These are phyloP conservation scores for Thyatira batis DNA, from an alignment of 2,888 invertebrate genomes.

Conservation along the genomic window DNA sequence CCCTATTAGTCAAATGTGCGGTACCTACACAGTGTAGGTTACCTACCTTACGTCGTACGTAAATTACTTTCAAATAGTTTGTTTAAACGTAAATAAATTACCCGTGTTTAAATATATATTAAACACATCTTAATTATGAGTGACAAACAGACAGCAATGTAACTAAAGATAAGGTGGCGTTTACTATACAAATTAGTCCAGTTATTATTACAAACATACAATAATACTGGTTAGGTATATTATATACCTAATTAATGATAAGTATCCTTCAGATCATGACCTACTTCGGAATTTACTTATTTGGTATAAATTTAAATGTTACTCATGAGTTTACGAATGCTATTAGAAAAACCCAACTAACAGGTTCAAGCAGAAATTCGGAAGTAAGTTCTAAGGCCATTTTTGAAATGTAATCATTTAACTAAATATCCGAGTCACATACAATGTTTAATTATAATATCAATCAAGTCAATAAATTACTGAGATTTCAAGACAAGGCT, in stretches of 20 bases:
- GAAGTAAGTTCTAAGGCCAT: neutral
- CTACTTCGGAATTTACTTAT: neutral
- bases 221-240: no score
- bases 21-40: no score
- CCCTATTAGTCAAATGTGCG: no score
- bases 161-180: neutral
- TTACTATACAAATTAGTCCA: no score
- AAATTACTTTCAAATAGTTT: neutral
- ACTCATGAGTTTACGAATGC: no score
- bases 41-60: no score
- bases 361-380: neutral
- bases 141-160: neutral
- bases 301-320: no score
- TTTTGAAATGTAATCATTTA: neutral
- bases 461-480: neutral
- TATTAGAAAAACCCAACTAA: neutral
- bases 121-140: neutral
- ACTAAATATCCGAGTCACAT: neutral
- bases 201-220: no score
- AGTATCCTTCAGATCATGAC: neutral
- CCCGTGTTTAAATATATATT: neutral
- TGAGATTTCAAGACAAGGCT: slow-evolving; percentile 1
- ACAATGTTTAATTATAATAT: neutral
- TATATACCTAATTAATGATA: neutral
- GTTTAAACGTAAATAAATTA: neutral